These are phyloP conservation scores for Hormaphis cornu DNA, from an alignment of 1,140 invertebrate species.

Conservation along the genomic window DNA sequence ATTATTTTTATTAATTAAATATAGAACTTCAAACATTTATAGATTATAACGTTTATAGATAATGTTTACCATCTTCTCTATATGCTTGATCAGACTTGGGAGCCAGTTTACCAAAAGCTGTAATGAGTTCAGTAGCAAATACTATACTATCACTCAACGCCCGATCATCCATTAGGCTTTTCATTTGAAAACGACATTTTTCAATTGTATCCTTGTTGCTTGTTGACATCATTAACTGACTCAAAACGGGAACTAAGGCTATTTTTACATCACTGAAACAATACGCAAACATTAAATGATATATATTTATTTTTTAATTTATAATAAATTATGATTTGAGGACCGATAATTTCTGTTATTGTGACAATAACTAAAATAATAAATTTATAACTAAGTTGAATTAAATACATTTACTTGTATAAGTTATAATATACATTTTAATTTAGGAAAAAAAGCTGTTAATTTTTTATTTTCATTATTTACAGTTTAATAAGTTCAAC, in stretches of 20 bases:
- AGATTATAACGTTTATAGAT: constrained; percentile 36
- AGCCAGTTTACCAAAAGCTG: constrained; percentile 47
- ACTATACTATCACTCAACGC: constrained; percentile 44
- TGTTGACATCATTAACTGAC: constrained; percentile 54
- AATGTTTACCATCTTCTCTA: constrained; percentile 48
- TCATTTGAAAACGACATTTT: constrained; percentile 61
- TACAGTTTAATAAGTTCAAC: too few relatives aligned
- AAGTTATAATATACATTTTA: too few relatives aligned
- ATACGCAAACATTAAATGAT: neutral
- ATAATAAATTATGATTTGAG: too few relatives aligned
- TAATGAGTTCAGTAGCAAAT: constrained; percentile 45
- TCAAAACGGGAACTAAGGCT: constrained; percentile 55
- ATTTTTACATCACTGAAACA: constrained; percentile 51
- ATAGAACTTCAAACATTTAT: neutral
- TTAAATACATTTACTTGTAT: neutral
- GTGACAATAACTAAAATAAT: too few relatives aligned
- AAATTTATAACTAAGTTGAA: constrained; percentile 18
- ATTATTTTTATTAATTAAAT: neutral
- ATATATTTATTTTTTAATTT: neutral
- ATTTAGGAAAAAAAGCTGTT: too few relatives aligned
- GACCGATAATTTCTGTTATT: too few relatives aligned
- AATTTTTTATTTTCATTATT: too few relatives aligned
- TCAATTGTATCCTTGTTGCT: constrained; percentile 49
- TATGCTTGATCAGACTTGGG: constrained; percentile 47
- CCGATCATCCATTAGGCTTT: constrained; percentile 53